Conservation (phyloP, 1,140 invertebrate species). For the Trachelipus rathkii region DNA sequence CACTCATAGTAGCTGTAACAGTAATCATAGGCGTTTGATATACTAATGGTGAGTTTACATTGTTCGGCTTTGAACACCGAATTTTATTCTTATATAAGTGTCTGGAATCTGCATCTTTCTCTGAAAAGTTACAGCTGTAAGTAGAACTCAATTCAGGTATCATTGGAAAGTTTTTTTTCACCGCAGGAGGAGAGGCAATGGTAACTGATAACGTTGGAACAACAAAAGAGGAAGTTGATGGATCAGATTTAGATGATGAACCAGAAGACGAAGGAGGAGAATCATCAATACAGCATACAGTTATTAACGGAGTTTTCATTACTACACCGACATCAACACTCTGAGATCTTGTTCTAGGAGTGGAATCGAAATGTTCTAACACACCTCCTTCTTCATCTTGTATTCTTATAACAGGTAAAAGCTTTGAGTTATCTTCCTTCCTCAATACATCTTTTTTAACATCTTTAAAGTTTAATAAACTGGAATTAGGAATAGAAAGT, state of each 20-base stretch:
- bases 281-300: constrained; percentile 35
- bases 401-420: constrained; percentile 39
- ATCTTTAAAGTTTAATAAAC: constrained; percentile 35
- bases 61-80: constrained; percentile 39
- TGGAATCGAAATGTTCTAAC: constrained; percentile 39
- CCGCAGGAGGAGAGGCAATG: constrained; percentile 35
- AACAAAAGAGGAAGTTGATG: constrained; percentile 25
- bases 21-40: constrained; percentile 66
- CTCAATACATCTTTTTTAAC: neutral
- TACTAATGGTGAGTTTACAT: constrained; percentile 62
- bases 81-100: too few relatives aligned
- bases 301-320: constrained; percentile 37
- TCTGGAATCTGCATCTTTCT: constrained; percentile 20
- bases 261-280: constrained; percentile 11
- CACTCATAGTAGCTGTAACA: constrained; percentile 67
- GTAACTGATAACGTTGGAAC: constrained; percentile 40
- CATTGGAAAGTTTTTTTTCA: constrained; percentile 27
- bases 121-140: neutral
- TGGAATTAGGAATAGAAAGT: constrained; percentile 44
- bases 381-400: constrained; percentile 35
- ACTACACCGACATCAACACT: constrained; percentile 42
- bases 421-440: neutral
- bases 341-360: constrained; percentile 41
- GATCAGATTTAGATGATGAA: constrained; percentile 7
- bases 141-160: constrained; percentile 25